Percentiles rank a stretch among this genome's conserved stretches.
These are phyloP conservation scores for Ormia ochracea DNA, from an alignment of 2,888 invertebrate species.

Conservation along the genomic window DNA sequence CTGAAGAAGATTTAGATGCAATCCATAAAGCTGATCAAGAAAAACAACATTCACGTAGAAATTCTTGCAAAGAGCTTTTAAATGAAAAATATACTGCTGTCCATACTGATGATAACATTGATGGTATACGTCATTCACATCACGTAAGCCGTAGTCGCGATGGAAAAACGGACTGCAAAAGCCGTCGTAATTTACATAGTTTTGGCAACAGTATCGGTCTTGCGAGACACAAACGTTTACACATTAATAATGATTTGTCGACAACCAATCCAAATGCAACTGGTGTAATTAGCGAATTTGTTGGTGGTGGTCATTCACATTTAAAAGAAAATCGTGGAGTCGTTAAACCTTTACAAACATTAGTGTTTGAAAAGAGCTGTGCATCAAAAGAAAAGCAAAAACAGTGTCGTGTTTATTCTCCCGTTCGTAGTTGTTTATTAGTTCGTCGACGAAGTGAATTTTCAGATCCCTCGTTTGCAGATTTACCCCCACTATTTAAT, in stretches of 20 bases:
- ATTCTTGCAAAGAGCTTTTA: neutral
- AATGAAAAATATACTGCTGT: conserved; percentile 20
- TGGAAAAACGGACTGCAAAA: conserved; percentile 43
- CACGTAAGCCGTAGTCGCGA: conserved; percentile 71
- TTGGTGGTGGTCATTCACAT: conserved; percentile 58
- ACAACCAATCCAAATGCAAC: neutral
- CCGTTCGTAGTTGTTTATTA: conserved; percentile 67
- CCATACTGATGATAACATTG: conserved; percentile 51
- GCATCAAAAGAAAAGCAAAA: neutral
- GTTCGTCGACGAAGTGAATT: conserved; percentile 72
- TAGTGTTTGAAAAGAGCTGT: conserved; percentile 64
- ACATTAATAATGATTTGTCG: conserved; percentile 22
- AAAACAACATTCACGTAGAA: conserved; percentile 61
- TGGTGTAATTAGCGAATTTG: conserved; percentile 24
- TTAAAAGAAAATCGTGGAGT: conserved; percentile 10
- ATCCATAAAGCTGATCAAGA: conserved; percentile 59
- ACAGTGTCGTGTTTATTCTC: conserved; percentile 15
- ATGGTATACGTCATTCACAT: conserved; percentile 69
- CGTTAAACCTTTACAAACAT: conserved; percentile 61
- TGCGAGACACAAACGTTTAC: conserved; percentile 67
- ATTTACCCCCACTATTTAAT: conserved; percentile 43
- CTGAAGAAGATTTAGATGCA: conserved; percentile 47
- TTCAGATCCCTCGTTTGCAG: conserved; percentile 55
- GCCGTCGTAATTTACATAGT: conserved; percentile 63
- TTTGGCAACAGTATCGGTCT: conserved; percentile 69